Percentiles rank a stretch among this genome's conserved stretches.
Evolutionary conservation across 2,113 vertebrate genomes (phyloP).

Genomic region (Budorcas taxicolor): DNA sequence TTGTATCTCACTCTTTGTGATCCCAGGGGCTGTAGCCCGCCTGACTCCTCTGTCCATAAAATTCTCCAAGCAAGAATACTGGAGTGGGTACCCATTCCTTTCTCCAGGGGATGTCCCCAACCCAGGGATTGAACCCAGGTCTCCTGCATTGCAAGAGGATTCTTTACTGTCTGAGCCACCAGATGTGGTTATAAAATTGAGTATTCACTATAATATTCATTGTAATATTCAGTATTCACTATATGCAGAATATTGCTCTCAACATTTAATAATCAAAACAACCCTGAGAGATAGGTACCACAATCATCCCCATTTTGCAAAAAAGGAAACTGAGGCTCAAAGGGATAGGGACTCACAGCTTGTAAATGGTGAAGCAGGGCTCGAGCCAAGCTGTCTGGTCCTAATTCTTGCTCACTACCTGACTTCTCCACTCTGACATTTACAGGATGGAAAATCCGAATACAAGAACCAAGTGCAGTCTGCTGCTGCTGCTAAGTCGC

Average conservation of each 20-base stretch:
- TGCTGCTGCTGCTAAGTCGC: too few species aligned
- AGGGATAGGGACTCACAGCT: background rate
- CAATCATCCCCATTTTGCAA: background rate
- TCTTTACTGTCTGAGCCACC: background rate
- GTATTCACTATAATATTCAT: background rate
- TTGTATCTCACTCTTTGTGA: background rate
- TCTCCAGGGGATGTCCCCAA: background rate
- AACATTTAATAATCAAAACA: background rate
- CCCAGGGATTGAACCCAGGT: background rate
- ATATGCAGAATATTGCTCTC: background rate
- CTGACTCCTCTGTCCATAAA: background rate
- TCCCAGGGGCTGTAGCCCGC: background rate
- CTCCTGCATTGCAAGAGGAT: background rate
- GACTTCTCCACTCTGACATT: background rate
- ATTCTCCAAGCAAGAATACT: background rate
- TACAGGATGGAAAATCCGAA: background rate
- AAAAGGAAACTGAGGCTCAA: background rate
- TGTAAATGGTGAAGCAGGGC: background rate
- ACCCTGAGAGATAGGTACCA: rapidly evolving
- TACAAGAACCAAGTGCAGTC: background rate
- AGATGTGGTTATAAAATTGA: background rate
- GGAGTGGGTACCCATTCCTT: background rate
- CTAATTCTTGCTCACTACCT: background rate
- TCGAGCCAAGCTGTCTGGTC: background rate
- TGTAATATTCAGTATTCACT: background rate